Evolutionary conservation across 2,113 vertebrate genomes (phyloP), one percentile per base, ranked within the genome.

Genomic region (Chamaea fasciata): DNA sequence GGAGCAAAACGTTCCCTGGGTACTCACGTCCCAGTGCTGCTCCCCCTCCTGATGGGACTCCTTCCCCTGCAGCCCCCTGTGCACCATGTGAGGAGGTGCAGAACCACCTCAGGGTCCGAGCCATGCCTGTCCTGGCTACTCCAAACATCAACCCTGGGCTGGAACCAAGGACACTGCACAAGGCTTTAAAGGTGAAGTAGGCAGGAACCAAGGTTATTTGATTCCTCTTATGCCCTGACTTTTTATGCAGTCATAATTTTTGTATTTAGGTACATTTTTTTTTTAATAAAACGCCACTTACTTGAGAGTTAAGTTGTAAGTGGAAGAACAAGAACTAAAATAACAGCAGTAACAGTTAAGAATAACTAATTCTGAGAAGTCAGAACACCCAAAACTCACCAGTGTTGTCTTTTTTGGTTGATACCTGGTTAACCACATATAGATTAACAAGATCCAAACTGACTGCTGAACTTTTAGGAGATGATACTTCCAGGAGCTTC

Each of bases 391-490:
- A 87, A 57, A 94, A 95, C 97, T 98, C 96, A 99, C 99, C 98
- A 50, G 83, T 84, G 55, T 41, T 91, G 42, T 97, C 95, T 94
- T 99, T 99, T 93, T 98, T 99, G 71, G 96, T 93, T 60, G 99
- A 98, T 89, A 99, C 99, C 96, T 99, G 98, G 95, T 99, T 99
- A 93, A 99, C 99, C 64, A 99, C 97, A 83, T 99, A 98, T 0
- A 99, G 80, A 35, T 98, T 99, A 83, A 99, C 94, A 47, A 99
- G 98, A 94, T 99, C 99, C 97, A 98, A 98, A 95, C 98, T 99
- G 59, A 96, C 96, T 21, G 96, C 67, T 41, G 97, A 96, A 49
- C 81, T 94, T 91, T 77, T 95, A 74, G 75, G 93, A 59, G 98
- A 96, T 10, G 97, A 94, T 81, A 95, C 70, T 28, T 94, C 97